Percentiles rank a stretch among this genome's conserved stretches.
These are phyloP conservation scores for Aplysina aerophoba DNA, from an alignment of 37 sponge, comb jelly and placozoan genomes.

Conservation along the genomic window DNA sequence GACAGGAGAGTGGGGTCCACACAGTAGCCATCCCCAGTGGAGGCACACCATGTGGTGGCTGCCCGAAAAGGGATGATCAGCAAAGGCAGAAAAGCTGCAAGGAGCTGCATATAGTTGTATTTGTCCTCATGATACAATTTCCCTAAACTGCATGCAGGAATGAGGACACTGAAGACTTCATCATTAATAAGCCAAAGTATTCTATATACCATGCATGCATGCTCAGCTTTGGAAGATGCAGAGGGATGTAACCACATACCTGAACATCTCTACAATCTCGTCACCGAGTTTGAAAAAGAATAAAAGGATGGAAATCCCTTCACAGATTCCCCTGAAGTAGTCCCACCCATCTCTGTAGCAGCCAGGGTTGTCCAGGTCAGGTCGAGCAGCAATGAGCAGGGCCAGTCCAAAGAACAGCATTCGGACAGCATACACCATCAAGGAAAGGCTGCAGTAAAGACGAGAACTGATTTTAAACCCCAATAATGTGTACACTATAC, in stretches of 20 bases:
- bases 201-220: too few relatives aligned
- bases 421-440: neutral
- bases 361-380: constrained; percentile 34
- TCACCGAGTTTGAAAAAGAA: constrained; percentile 8
- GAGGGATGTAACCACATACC: neutral
- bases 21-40: constrained; percentile 27
- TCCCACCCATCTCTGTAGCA: constrained; percentile 35
- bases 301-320: constrained; percentile 3
- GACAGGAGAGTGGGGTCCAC: neutral
- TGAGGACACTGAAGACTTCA: neutral
- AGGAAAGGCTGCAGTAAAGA: neutral
- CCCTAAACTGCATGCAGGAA: neutral
- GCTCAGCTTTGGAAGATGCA: too few relatives aligned
- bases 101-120: constrained; percentile 15
- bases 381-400: constrained; percentile 27
- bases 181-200: too few relatives aligned
- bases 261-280: neutral
- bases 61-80: constrained; percentile 13
- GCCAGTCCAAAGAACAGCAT: constrained; percentile 27
- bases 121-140: neutral
- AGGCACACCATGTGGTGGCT: constrained; percentile 33
- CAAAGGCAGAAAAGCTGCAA: neutral
- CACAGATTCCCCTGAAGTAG: neutral
- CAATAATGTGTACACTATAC: too few relatives aligned
- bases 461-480: too few relatives aligned